Conservation (phyloP, 2,888 invertebrate genomes). For the Acronicta aceris region DNA sequence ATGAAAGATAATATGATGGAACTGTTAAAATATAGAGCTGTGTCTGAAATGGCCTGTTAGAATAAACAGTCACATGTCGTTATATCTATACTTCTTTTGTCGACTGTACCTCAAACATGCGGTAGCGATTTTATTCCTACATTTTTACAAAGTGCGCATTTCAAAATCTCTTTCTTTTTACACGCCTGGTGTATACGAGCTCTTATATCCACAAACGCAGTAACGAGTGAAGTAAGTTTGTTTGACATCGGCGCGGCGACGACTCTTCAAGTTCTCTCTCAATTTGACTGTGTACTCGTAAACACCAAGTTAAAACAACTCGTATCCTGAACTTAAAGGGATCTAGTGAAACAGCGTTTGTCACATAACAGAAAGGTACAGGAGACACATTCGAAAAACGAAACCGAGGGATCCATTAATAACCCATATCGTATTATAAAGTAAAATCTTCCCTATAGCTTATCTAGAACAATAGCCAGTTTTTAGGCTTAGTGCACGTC, state of each 20-base stretch:
- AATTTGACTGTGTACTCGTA: not conserved
- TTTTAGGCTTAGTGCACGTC: too few species aligned
- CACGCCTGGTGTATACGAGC: not conserved
- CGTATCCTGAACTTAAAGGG: not conserved
- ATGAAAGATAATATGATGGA: too few species aligned
- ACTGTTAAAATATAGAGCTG: too few species aligned
- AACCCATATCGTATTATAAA: too few species aligned
- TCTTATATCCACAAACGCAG: not conserved
- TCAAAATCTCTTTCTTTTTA: not conserved
- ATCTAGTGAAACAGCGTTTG: not conserved
- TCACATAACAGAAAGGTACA: not conserved
- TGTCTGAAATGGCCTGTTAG: too few species aligned
- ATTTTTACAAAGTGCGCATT: not conserved
- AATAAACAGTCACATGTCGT: too few species aligned
- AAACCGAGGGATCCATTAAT: not conserved
- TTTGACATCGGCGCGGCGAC: not conserved
- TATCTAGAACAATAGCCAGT: too few species aligned
- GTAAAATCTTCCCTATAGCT: too few species aligned
- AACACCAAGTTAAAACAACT: conserved; percentile 2
- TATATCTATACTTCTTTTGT: too few species aligned
- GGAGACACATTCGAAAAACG: not conserved
- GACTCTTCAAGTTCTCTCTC: not conserved
- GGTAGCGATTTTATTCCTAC: too few species aligned
- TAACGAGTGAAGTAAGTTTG: not conserved
- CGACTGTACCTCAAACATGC: too few species aligned